phyloP scores from a whole-genome alignment of 2,888 invertebrate species.

The Pristionchus arcanus region DNA sequence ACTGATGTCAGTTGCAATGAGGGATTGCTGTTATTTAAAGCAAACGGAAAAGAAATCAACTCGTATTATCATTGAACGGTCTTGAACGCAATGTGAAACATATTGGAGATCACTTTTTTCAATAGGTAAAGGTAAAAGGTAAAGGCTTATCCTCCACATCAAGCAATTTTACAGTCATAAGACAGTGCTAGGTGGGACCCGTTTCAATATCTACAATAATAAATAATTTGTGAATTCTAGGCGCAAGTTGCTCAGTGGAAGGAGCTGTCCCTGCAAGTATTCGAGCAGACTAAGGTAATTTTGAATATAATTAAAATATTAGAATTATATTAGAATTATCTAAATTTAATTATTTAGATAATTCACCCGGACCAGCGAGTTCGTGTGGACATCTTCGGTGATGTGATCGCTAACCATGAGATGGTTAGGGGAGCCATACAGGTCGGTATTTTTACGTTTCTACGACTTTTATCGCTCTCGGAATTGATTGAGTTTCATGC shows the following conservation, averaged over 20 bases:
- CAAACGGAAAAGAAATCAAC: no score
- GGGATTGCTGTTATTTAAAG: background rate
- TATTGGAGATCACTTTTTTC: background rate
- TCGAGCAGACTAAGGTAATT: constrained; percentile 64
- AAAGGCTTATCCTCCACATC: no score
- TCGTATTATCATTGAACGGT: no score
- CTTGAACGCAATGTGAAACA: background rate
- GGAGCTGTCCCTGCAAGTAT: constrained; percentile 64
- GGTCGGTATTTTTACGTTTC: constrained; percentile 57
- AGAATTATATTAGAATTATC: no score
- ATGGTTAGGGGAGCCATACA: constrained; percentile 78
- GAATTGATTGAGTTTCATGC: background rate
- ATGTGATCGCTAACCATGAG: constrained; percentile 77
- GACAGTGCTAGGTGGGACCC: no score
- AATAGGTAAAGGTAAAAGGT: no score
- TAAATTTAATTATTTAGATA: background rate
- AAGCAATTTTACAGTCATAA: no score
- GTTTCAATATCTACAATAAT: no score
- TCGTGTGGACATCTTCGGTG: constrained; percentile 75
- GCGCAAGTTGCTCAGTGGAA: constrained; percentile 56
- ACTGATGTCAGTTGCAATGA: constrained; percentile 59
- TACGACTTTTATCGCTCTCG: background rate
- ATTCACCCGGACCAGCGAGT: constrained; percentile 56
- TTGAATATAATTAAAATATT: background rate
- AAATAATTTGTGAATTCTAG: constrained; percentile 32